Evolutionary conservation across 1,140 invertebrate species (phyloP).

Genomic region (Apis florea): DNA sequence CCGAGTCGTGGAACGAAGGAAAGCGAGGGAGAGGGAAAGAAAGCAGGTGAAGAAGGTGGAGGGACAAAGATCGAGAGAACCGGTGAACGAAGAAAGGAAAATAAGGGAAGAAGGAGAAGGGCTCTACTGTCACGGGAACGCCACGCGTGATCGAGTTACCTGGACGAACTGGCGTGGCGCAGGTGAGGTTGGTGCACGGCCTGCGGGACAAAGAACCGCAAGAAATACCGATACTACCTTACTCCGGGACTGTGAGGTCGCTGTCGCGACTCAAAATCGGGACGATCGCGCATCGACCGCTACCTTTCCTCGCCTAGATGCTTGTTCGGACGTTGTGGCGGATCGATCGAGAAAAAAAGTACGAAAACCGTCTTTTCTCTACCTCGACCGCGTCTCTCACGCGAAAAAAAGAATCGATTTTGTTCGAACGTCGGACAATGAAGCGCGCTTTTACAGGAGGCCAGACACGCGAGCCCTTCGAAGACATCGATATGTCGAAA

Average conservation of each 20-base stretch:
- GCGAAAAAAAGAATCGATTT: no score
- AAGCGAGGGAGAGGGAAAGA: constrained; percentile 40
- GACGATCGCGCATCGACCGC: not conserved
- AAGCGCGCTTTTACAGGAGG: constrained; percentile 55
- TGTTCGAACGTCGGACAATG: no score
- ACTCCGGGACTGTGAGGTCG: constrained; percentile 67
- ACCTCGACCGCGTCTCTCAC: no score
- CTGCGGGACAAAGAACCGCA: constrained; percentile 77
- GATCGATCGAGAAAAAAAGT: not conserved
- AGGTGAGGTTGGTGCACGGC: constrained; percentile 73
- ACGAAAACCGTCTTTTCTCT: not conserved
- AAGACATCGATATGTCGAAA: constrained; percentile 66
- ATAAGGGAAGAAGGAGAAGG: constrained; percentile 28
- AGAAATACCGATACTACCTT: constrained; percentile 77
- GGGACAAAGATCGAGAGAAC: constrained; percentile 26
- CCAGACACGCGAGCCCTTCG: constrained; percentile 69
- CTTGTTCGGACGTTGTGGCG: not conserved
- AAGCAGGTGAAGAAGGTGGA: constrained; percentile 19
- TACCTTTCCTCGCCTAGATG: no score
- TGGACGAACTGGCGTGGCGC: constrained; percentile 72
- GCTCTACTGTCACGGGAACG: constrained; percentile 53
- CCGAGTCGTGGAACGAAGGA: constrained; percentile 32
- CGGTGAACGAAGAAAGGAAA: not conserved
- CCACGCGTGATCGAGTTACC: constrained; percentile 78
- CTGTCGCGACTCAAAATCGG: constrained; percentile 64